These are phyloP conservation scores for Cylas formicarius DNA, from an alignment of 1,140 invertebrate genomes.

Conservation along the genomic window DNA sequence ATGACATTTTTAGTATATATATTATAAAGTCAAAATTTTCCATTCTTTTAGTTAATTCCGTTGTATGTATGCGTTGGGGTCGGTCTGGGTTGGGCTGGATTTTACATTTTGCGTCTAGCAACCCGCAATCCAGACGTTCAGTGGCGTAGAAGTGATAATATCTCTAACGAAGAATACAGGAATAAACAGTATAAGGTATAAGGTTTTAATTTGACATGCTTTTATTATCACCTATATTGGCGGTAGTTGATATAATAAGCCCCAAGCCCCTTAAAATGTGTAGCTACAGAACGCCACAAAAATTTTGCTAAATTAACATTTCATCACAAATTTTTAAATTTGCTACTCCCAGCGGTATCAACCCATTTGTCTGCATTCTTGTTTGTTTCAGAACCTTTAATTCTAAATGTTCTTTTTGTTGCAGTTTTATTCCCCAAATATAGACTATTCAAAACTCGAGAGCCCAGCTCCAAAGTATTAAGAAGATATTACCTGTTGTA, in stretches of 20 bases:
- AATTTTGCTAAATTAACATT: too few species aligned
- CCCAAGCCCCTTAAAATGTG: too few species aligned
- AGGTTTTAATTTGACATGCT: too few species aligned
- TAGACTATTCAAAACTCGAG: conserved; percentile 55
- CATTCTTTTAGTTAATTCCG: conserved; percentile 61
- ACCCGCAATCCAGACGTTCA: conserved; percentile 68
- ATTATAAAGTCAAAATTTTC: conserved; percentile 14
- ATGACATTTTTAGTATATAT: conserved; percentile 8
- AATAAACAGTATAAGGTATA: conserved; percentile 76
- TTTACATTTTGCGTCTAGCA: conserved; percentile 64
- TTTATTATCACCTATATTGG: too few species aligned
- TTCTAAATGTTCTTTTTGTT: conserved; percentile 31
- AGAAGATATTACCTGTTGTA: too few species aligned
- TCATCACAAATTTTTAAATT: too few species aligned
- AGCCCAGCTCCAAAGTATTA: conserved; percentile 58
- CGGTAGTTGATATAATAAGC: too few species aligned
- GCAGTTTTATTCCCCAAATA: conserved; percentile 59
- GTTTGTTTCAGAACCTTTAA: neutral
- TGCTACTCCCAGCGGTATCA: too few species aligned
- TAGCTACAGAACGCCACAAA: too few species aligned
- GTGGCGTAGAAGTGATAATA: conserved; percentile 66
- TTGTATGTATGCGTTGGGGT: conserved; percentile 63
- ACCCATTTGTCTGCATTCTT: conserved; percentile 3
- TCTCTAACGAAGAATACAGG: conserved; percentile 72
- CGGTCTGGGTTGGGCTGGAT: conserved; percentile 52